Base-by-base conservation (phyloP, 1,140 invertebrate genomes). In the Phthorimaea operculella region DNA sequence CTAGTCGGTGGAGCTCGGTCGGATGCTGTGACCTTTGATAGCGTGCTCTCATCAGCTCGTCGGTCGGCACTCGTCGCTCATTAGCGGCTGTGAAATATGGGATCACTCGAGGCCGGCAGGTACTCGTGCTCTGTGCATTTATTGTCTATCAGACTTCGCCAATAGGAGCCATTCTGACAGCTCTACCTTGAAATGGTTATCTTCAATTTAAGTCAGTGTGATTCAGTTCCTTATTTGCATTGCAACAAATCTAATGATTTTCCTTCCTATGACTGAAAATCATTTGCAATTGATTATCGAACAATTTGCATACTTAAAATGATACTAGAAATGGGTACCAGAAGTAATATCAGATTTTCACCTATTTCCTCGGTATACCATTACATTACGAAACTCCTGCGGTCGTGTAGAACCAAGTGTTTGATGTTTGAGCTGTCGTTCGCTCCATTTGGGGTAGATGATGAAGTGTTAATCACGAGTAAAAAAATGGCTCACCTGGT, bases 401-500 rank as follows among this genome's bases (percentile, higher is more conserved):
- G 44, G 44, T 47, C 15, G 44, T 16, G 44, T 16, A 3, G 44
- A 47, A 47, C 8, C 12, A 15, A 47, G 44, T 15, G 44, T 47
- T 47, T 47, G 12, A 47, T 14, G 15, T 47, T 47, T 11, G n/a
- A 42, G 21, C 52, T 52, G 42, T 51, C 54, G 33, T 52, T 15
- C 16, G 16, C n/a, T 33, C 33, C 45, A 61, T 61, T 55, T 28
- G 21, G 21, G 21, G 21, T 28, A 61, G 50, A 57, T 57, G 54
- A 60, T 57, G 47, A 4, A 33, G 39, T 18, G 14, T 39, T 18
- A 12, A 21, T 51, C n/a, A 48, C n/a, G 44, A 57, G 63, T 66
- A 59, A 52, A 62, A 63, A 60, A 57, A 63, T 68, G 52, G 63
- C 72, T 79, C 66, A 80, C 77, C 77, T 79, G 74, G 58, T 51